Base-by-base conservation (phyloP, 1,140 invertebrate genomes). In the Drosophila pruinosa region DNA sequence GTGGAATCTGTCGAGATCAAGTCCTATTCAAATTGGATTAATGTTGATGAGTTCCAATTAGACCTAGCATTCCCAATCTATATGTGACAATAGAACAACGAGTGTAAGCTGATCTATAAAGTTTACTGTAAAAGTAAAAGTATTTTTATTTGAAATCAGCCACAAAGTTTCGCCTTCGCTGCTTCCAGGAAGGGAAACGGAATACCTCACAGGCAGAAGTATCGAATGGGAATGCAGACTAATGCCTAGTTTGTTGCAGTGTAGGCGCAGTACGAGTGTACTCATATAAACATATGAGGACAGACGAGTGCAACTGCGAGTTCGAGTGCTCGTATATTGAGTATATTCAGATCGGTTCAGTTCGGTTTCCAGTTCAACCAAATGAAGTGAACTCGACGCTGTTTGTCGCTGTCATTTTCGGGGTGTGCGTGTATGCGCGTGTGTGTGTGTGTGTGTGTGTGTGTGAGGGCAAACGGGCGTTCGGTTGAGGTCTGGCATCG, bases 401-500 rank as follows among this genome's bases (percentile, higher is more conserved):
- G 24, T 63, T 75, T 72, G 70, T 68, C 63, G 70, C 73, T 72
- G 73, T 76, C 73, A 76, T 72, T 76, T 39, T 76, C 69, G 69
- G 63, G 53, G 22, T 56, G 31, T 67, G 54, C 34, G 21, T 39
- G 17, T 24, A 8, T 31, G 31, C 1, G 36, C 47, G 19, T 57
- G 36, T 39, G 24, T 43, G 19, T 56, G 10, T 59, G 38, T 43
- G 28, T 59, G 7, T 22, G 12, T 65, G 57, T 75, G 28, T 72
- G 57, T 68, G 73, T 69, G 73, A 76, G 62, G 62, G 62, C 71
- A 71, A 78, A 71, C 54, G 59, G 72, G 62, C 71, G 77, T 79
- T 69, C 47, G 57, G 38, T 72, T 76, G 73, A 76, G 73, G 73
- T 76, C 73, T 76, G 75, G 41, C 75, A 58, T 38, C 64, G 74